Conservation (phyloP, 2,113 vertebrate genomes). For the Aspidoscelis tigris region DNA sequence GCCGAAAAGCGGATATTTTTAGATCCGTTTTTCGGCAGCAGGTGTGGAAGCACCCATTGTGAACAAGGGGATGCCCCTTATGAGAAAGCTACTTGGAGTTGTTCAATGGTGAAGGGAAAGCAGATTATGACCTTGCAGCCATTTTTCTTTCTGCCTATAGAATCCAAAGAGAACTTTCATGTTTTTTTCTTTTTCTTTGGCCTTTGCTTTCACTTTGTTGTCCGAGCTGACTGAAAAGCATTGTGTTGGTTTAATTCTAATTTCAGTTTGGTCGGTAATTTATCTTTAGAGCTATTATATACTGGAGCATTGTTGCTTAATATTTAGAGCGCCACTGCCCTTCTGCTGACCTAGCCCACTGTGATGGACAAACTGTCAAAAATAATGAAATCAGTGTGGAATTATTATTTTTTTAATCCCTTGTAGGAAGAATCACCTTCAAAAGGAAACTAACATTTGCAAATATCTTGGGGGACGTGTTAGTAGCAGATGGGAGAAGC, state of each 20-base stretch:
- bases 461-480: slow-evolving; percentile 7
- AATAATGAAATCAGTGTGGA: slow-evolving; percentile 44
- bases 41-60: too few relatives aligned
- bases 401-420: background rate
- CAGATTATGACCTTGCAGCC: too few relatives aligned
- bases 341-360: slow-evolving; percentile 30
- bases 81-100: too few relatives aligned
- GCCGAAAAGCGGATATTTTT: too few relatives aligned
- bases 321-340: slow-evolving; percentile 37
- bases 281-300: background rate
- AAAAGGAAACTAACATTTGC: slow-evolving; percentile 8
- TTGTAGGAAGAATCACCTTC: background rate
- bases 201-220: background rate
- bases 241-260: background rate
- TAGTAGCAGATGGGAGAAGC: background rate
- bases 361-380: slow-evolving; percentile 55
- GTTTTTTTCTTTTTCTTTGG: too few relatives aligned
- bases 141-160: too few relatives aligned
- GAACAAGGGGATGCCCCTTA: too few relatives aligned
- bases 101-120: too few relatives aligned
- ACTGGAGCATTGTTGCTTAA: slow-evolving; percentile 15
- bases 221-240: too few relatives aligned
- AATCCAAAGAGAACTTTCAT: too few relatives aligned
- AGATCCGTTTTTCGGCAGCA: too few relatives aligned
- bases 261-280: too few relatives aligned